Base-by-base conservation (phyloP, 2,888 invertebrate genomes). In the Chrysomela aeneicollis region DNA sequence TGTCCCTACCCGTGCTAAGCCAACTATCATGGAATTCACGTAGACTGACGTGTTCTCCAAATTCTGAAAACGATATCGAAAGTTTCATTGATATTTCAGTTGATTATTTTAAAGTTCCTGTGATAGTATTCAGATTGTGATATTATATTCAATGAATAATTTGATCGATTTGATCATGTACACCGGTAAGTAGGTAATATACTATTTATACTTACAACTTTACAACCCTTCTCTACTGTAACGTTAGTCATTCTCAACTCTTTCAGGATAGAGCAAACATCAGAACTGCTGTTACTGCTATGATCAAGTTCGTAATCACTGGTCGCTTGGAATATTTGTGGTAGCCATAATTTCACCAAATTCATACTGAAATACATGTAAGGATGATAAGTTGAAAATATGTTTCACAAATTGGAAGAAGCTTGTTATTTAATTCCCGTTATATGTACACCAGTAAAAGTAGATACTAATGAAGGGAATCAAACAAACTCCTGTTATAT, bases 301-400 rank as follows among this genome's bases (percentile, higher is more conserved):
- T 81, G 72, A 17, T 67, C 55, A 10, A 52, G 42, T 35, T 78
- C 71, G 63, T 81, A 82, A 58, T 82, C 81, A 66, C 78, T 81
- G 47, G 91, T 89, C 79, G 91, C 90, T 57, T 91, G 88, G 70
- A 94, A 94, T 17, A 95, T 84, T 78, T 94, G 93, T 0, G 95
- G 95, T 71, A 94, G 87, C 94, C 95, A 95, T 32, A 95, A 85
- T 17, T 93, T 90, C 47, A 95, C 84, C 0, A 94, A 92, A 77
- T 94, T 94, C 70, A 91, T 67, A 61, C 82, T 82, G 60, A 66
- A 77, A 71, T 30, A 15, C 9, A 37, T n/a, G n/a, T n/a, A n/a
- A n/a, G n/a, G n/a, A n/a, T n/a, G n/a, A n/a, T n/a, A n/a, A n/a
- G n/a, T n/a, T n/a, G n/a, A n/a, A n/a, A n/a, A n/a, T n/a, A n/a